Conservation (phyloP, 2,888 invertebrate genomes). For the Apodemia zela region DNA sequence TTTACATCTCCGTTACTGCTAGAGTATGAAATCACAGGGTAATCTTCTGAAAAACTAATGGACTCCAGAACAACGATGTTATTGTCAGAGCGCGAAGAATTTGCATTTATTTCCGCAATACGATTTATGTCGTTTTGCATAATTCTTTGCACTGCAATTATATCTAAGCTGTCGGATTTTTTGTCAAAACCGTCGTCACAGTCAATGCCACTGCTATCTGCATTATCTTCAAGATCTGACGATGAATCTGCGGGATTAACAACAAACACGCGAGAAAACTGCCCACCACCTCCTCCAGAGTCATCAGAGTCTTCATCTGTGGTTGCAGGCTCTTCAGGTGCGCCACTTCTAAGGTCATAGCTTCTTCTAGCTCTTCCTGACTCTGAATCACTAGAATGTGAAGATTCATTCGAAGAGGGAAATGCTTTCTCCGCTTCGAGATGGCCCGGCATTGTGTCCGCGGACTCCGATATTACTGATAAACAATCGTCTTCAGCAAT, state of each 20-base stretch:
- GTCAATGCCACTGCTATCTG: conserved; percentile 80
- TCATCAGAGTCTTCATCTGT: conserved; percentile 74
- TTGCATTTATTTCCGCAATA: conserved; percentile 44
- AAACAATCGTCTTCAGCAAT: conserved; percentile 60
- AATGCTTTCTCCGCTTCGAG: conserved; percentile 78
- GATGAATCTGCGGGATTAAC: conserved; percentile 83
- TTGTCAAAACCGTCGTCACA: conserved; percentile 83
- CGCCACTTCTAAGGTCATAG: conserved; percentile 68
- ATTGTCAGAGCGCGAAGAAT: conserved; percentile 44
- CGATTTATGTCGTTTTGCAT: conserved; percentile 49
- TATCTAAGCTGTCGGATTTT: conserved; percentile 67
- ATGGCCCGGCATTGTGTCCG: conserved; percentile 66
- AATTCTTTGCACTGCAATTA: conserved; percentile 52
- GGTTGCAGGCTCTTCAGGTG: conserved; percentile 71
- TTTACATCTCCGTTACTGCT: conserved; percentile 46
- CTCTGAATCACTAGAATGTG: conserved; percentile 67
- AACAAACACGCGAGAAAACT: conserved; percentile 84
- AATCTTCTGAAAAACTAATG: conserved; percentile 59
- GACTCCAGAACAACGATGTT: conserved; percentile 61
- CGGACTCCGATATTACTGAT: conserved; percentile 50
- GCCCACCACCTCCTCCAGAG: conserved; percentile 77
- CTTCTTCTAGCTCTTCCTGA: conserved; percentile 63
- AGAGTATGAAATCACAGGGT: conserved; percentile 50
- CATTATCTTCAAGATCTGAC: conserved; percentile 81
- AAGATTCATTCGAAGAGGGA: conserved; percentile 75